A percentile compares a stretch with the other conserved stretches of the same genome.
phyloP scores from a whole-genome alignment of 2,888 invertebrate species.

The Nemapogon koenigi region DNA sequence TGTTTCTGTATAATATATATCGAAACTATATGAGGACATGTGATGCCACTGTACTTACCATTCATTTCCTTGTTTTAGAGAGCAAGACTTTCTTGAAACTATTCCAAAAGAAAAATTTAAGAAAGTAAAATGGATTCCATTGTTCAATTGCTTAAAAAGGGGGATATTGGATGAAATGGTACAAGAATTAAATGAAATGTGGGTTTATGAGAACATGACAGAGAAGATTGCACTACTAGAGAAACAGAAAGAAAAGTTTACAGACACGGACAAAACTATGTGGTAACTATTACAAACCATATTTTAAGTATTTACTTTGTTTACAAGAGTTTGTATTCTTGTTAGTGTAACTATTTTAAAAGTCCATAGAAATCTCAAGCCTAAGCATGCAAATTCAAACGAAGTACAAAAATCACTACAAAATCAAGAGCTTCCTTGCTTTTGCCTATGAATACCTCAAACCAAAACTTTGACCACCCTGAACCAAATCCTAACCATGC shows the following conservation, averaged over 20 bases:
- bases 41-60: background rate
- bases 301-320: too few relatives aligned
- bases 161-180: constrained; percentile 45
- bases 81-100: constrained; percentile 51
- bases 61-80: constrained; percentile 24
- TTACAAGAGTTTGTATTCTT: too few relatives aligned
- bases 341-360: too few relatives aligned
- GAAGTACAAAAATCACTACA: too few relatives aligned
- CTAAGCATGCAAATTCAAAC: too few relatives aligned
- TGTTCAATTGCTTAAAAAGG: constrained; percentile 50
- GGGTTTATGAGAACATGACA: constrained; percentile 50
- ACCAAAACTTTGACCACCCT: too few relatives aligned
- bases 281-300: too few relatives aligned
- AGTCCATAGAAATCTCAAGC: too few relatives aligned
- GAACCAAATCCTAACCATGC: too few relatives aligned
- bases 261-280: constrained; percentile 26
- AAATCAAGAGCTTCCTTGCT: too few relatives aligned
- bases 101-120: constrained; percentile 42
- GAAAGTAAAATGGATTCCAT: constrained; percentile 50
- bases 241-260: constrained; percentile 45
- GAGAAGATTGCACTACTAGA: constrained; percentile 41
- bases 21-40: background rate
- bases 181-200: constrained; percentile 46
- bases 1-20: background rate
- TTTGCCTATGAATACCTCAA: too few relatives aligned